Percentiles rank a stretch among this genome's conserved stretches.
These are phyloP conservation scores for Ceyx erithaca DNA, from an alignment of 2,797 vertebrate species.

Conservation along the genomic window DNA sequence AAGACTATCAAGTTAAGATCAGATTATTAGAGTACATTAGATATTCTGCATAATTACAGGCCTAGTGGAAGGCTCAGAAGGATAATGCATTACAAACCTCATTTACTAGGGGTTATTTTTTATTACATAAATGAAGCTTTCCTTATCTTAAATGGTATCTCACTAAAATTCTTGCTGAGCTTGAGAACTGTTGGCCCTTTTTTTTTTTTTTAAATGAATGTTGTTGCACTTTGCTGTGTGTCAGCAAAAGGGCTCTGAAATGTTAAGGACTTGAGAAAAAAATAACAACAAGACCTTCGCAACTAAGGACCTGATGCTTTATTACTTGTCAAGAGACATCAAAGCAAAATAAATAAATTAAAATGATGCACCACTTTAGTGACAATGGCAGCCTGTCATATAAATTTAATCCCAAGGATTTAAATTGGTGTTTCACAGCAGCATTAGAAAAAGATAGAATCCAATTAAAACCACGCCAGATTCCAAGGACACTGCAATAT, in stretches of 20 bases:
- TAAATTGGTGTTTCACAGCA: conserved; percentile 54
- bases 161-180: conserved; percentile 53
- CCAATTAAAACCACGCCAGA: conserved; percentile 60
- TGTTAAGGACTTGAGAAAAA: conserved; percentile 30
- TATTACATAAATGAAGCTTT: conserved; percentile 26
- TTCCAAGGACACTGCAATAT: conserved; percentile 44
- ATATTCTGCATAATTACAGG: conserved; percentile 28
- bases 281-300: conserved; percentile 9
- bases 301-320: conserved; percentile 48
- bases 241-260: conserved; percentile 47
- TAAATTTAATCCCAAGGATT: conserved; percentile 61
- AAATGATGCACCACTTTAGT: conserved; percentile 37
- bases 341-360: conserved; percentile 67
- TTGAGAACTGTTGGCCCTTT: background rate
- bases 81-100: conserved; percentile 28
- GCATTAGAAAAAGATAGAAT: conserved; percentile 58
- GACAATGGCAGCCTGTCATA: conserved; percentile 59
- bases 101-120: conserved; percentile 40
- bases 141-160: conserved; percentile 45
- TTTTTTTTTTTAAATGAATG: conserved; percentile 32
- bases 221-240: background rate
- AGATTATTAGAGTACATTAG: conserved; percentile 58
- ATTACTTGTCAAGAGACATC: conserved; percentile 52
- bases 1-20: conserved; percentile 27
- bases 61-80: conserved; percentile 26